Conservation (phyloP, 1,140 invertebrate genomes). For the Chelonus insularis region DNA sequence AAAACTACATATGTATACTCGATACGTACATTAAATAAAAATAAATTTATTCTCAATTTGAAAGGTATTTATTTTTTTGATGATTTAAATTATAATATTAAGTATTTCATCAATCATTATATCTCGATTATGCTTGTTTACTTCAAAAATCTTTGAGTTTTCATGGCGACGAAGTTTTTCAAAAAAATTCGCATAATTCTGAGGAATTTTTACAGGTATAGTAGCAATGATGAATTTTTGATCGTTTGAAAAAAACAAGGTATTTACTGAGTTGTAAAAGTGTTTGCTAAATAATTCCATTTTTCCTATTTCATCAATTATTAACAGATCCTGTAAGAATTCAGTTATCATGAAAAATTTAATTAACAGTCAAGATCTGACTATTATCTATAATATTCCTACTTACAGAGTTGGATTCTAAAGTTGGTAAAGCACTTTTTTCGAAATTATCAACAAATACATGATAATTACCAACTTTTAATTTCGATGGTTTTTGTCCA, state of each 20-base stretch:
- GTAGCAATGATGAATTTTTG: conserved; percentile 59
- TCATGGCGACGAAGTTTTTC: conserved; percentile 33
- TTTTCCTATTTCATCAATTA: conserved; percentile 72
- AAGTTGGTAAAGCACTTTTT: conserved; percentile 56
- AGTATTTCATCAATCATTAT: conserved; percentile 13
- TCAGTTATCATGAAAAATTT: too few species aligned
- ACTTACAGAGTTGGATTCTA: conserved; percentile 44
- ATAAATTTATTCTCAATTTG: too few species aligned
- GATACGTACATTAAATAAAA: too few species aligned
- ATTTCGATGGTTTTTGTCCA: conserved; percentile 36
- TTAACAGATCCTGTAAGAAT: conserved; percentile 48
- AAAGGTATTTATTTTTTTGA: not conserved
- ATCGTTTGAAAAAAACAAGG: conserved; percentile 42
- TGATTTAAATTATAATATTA: conserved; percentile 6
- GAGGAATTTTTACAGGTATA: conserved; percentile 53
- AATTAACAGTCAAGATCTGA: too few species aligned
- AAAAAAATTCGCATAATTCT: conserved; percentile 33
- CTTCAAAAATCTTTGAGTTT: conserved; percentile 19
- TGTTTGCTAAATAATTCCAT: conserved; percentile 68
- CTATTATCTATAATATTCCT: not conserved
- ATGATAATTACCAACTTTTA: conserved; percentile 64
- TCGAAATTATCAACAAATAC: conserved; percentile 66
- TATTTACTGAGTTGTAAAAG: conserved; percentile 55
- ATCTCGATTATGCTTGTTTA: conserved; percentile 22
- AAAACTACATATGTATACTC: too few species aligned